A percentile compares a stretch with the other conserved stretches of the same genome.
phyloP scores from a whole-genome alignment of 2,113 vertebrate genomes.

The Etheostoma spectabile region DNA sequence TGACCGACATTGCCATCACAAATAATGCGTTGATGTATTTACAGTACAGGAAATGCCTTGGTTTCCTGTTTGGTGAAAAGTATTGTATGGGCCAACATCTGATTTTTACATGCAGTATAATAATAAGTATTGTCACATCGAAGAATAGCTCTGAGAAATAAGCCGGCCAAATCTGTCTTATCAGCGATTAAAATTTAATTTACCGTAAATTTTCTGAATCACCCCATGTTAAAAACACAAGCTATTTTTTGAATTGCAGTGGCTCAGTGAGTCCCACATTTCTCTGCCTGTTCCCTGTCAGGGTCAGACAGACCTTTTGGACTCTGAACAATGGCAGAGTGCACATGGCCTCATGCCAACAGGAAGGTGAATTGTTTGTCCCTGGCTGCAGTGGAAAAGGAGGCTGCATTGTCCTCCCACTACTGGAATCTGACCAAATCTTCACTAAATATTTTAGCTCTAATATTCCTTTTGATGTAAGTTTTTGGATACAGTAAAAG shows the following conservation, averaged over 20 bases:
- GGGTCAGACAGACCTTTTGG: conserved; percentile 69
- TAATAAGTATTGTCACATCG: conserved; percentile 57
- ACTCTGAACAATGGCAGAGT: conserved; percentile 72
- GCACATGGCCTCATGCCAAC: conserved; percentile 72
- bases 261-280: conserved; percentile 52
- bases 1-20: background rate
- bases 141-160: conserved; percentile 39
- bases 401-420: conserved; percentile 63
- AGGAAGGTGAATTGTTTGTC: conserved; percentile 78
- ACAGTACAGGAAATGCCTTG: conserved; percentile 21
- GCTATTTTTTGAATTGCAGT: conserved; percentile 16
- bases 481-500: background rate
- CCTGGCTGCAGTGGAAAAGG: conserved; percentile 61
- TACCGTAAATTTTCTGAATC: conserved; percentile 39
- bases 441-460: conserved; percentile 33
- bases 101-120: conserved; percentile 23
- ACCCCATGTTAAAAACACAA: conserved; percentile 60
- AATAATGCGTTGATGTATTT: conserved; percentile 2
- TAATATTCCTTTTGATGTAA: background rate
- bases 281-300: conserved; percentile 46
- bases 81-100: conserved; percentile 17
- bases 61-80: conserved; percentile 44
- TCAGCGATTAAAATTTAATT: conserved; percentile 43
- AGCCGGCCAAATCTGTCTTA: conserved; percentile 10
- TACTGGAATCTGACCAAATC: conserved; percentile 41